Evolutionary conservation across 2,113 vertebrate genomes (phyloP), one percentile per base, ranked within the genome.

Genomic region (Diadophis punctatus): DNA sequence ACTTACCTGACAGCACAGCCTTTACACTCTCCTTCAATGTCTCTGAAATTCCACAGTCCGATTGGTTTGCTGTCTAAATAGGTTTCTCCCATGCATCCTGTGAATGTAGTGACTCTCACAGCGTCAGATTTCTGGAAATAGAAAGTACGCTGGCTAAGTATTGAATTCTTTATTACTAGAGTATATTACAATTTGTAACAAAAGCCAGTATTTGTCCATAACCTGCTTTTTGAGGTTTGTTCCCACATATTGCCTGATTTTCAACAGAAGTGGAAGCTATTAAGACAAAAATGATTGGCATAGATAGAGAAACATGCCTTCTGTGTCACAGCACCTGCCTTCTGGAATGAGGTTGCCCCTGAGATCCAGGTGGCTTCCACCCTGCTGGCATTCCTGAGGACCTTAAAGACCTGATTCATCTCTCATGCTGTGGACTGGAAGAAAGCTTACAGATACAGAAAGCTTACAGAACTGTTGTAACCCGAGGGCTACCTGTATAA

Each of bases 1-100:
- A 95, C 88, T 46, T 95, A 99, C 99, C 99, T 99, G 96, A 99
- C 97, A 0, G 98, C 98, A 95, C 99, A 99, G 43, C 99, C 99
- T 97, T 98, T 99, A 96, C 99, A 99, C 95, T 99, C 99, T 9
- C 99, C 99, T 89, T 98, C 97, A 3, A 98, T 98, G 52, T 99
- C 98, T 93, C 98, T 98, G 97, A 99, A 99, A 97, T 99, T 99
- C 99, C 99, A 99, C 84, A 99, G 93, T 89, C 99, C 99, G 88
- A 99, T 99, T 16, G 99, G 98, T 95, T 99, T 99, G 90, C 98
- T 97, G 86, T 99, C 99, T 94, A 99, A 95, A 95, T 98, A 99
- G 0, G 98, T 98, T 96, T 99, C 99, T 6, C 99, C 99, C 98
- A 99, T 99, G 92, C 99, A 99, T 90, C 99, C 99, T 1, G 98